Conservation (phyloP, 2,113 vertebrate genomes). For the Osmerus eperlanus region DNA sequence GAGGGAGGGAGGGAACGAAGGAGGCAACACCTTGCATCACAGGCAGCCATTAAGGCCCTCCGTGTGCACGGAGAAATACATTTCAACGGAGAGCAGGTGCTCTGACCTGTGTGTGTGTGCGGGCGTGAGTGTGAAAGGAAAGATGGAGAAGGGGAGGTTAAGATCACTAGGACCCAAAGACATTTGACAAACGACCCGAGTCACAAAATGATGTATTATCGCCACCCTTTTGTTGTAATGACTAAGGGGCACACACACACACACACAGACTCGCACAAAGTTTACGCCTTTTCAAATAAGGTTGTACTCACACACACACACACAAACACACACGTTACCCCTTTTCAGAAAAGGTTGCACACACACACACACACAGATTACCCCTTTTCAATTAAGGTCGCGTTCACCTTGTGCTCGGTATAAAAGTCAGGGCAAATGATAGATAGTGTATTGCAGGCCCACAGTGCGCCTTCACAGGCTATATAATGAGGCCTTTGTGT, state of each 20-base stretch:
- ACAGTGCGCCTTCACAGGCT: background rate
- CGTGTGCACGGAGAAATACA: too few relatives aligned
- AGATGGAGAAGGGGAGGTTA: background rate
- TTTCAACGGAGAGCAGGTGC: conserved; percentile 24
- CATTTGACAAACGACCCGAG: background rate
- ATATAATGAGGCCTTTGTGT: conserved; percentile 3
- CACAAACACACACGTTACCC: conserved; percentile 1
- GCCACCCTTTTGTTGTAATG: too few relatives aligned
- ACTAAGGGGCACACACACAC: background rate
- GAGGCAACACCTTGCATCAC: too few relatives aligned
- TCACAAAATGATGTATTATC: too few relatives aligned
- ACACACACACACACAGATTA: conserved; percentile 1
- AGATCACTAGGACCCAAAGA: background rate
- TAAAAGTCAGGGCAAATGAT: conserved; percentile 28
- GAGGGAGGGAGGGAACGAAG: too few relatives aligned
- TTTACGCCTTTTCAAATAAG: background rate
- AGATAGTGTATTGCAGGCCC: conserved; percentile 14
- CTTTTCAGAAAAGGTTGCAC: conserved; percentile 18
- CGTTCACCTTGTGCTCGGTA: conserved; percentile 30
- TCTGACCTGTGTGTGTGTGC: conserved; percentile 14
- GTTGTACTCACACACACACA: background rate
- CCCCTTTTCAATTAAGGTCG: conserved; percentile 32
- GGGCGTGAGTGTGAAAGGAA: background rate
- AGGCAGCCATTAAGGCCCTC: too few relatives aligned
- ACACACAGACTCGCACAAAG: conserved; percentile 6